Evolutionary conservation across 2,797 vertebrate species (phyloP).

Genomic region (Moxostoma hubbsi): DNA sequence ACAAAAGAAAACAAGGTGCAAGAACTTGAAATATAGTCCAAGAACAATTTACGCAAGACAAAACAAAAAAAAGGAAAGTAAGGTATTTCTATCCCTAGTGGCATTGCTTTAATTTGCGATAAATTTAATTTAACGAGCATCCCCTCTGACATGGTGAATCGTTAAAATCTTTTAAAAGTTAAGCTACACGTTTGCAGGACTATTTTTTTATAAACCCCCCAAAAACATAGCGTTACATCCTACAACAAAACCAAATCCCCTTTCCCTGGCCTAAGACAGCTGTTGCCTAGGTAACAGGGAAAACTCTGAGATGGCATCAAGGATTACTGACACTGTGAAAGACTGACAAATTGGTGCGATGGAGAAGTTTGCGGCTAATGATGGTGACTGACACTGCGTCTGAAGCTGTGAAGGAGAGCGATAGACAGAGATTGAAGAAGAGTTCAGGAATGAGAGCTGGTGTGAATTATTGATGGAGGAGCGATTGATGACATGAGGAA

Average conservation of each 20-base stretch:
- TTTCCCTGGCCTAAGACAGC: slow-evolving; percentile 18
- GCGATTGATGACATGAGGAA: slow-evolving; percentile 16
- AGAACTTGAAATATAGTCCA: too few species aligned
- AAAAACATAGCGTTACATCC: too few species aligned
- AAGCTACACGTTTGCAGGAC: too few species aligned
- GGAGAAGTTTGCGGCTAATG: slow-evolving; percentile 49
- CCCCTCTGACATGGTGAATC: too few species aligned
- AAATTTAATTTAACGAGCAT: too few species aligned
- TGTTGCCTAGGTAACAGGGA: slow-evolving; percentile 50
- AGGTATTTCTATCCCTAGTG: too few species aligned
- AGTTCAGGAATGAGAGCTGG: slow-evolving; percentile 31
- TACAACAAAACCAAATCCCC: neutral
- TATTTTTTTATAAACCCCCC: too few species aligned
- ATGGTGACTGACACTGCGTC: slow-evolving; percentile 49
- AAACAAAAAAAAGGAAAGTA: too few species aligned
- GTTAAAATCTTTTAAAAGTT: too few species aligned
- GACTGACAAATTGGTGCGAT: slow-evolving; percentile 51
- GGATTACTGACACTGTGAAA: slow-evolving; percentile 50
- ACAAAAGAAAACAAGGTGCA: neutral
- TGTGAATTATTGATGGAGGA: slow-evolving; percentile 23
- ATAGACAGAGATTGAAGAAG: slow-evolving; percentile 23
- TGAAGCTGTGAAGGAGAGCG: slow-evolving; percentile 32
- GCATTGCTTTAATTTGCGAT: too few species aligned
- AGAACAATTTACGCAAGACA: too few species aligned
- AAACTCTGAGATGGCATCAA: slow-evolving; percentile 36